Base-by-base conservation (phyloP, 2,888 invertebrate species). In the Drosophila mercatorum region DNA sequence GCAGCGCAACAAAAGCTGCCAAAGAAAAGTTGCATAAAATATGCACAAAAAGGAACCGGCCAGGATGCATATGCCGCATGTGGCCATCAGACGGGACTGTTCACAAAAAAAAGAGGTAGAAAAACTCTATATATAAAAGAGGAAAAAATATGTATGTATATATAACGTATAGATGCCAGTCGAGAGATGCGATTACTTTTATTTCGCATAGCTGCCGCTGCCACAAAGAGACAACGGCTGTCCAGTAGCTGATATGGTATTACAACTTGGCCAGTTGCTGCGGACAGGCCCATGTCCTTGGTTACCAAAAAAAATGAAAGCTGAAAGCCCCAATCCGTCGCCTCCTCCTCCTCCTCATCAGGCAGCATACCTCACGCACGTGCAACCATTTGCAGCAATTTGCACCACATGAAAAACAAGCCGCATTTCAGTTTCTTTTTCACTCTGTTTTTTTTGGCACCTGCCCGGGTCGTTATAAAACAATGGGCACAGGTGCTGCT, bases 261-360 rank as follows among this genome's bases (percentile, higher is more conserved):
- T 86, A 86, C 84, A 86, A 68, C 69, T 69, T 83, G 83, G 81
- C 78, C 88, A 83, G 83, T 81, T 72, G 75, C 72, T 88, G 89
- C 70, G 72, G 81, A 88, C 83, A 86, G 75, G 84, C 71, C 49
- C 78, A 65, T 75, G 80, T 77, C 76, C 80, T 79, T 70, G 65
- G 41, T 22, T 52, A 17, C 34, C 58, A 28, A 40, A 22, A n/a
- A n/a, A 28, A 31, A 49, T 7, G 22, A 26, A 26, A 36, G 5
- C 22, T 1, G 10, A 17, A n/a, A 28, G 2, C 55, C 28, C 8
- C 28, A 11, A 11, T 11, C 26, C 53, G 12, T 1, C 8, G 1
- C 22, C 22, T 6, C 6, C 31, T n/a, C 49, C 17, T n/a, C 7
- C 28, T 10, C 44, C 22, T 44, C 43, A 36, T 44, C 44, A 44